Evolutionary conservation across 1,140 invertebrate genomes (phyloP), one percentile per base, ranked within the genome.

Genomic region (Drosophila funebris): DNA sequence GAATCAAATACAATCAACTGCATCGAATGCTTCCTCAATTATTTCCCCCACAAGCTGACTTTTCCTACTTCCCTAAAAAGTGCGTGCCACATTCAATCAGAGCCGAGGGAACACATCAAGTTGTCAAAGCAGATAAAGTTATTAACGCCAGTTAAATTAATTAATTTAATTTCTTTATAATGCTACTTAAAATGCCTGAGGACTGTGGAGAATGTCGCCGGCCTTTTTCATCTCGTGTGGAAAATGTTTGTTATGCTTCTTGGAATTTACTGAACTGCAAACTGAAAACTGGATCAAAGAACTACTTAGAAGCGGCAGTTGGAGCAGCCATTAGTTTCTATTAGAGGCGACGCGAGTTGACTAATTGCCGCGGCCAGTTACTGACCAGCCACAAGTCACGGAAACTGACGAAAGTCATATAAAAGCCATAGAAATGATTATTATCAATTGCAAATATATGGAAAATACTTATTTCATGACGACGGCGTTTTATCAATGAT

Each of bases 61-160:
- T 1, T 60, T 29, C n/a, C 33, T 22, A 9, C 1, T 9, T 5
- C n/a, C 14, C 11, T 18, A 20, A 22, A 60, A 46, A 46, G 36
- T 61, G 58, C 43, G 58, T 61, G 62, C 39, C 13, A 29, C 9
- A 27, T 53, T 64, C 61, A 73, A 76, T 76, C 72, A 79, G 36
- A 70, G 58, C 9, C 20, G 27, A 60, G 41, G 61, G 31, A 56
- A 44, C 56, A 41, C 75, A 85, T 80, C 41, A 81, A 80, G 61
- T 69, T 78, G 70, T 87, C 73, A 81, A 54, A 50, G 58, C 46
- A 71, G 53, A 85, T 85, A 56, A 78, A 78, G 81, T 85, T 84
- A 84, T 84, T 84, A 84, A 73, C 76, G 54, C 63, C 43, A 58
- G 46, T 79, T 53, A 60, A 44, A 63, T 75, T 75, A 81, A 87